A percentile compares a stretch with the other conserved stretches of the same genome.
Conservation (phyloP, 2,888 invertebrate genomes). For the Strigamia transsilvanica region DNA sequence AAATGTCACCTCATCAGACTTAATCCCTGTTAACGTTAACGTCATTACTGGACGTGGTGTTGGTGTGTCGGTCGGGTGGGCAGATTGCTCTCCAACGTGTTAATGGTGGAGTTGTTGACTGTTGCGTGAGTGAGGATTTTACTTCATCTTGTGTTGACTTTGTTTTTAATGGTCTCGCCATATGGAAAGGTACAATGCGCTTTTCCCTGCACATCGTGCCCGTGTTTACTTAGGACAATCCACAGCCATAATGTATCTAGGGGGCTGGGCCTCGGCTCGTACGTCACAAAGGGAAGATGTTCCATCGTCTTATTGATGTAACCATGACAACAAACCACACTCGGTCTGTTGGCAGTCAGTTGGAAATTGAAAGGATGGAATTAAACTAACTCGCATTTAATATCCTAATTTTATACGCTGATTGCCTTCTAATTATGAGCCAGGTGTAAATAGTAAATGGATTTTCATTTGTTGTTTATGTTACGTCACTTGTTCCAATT, state of each 20-base stretch:
- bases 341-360: background rate
- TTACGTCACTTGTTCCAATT: slow-evolving; percentile 17
- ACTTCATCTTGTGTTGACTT: slow-evolving; percentile 52
- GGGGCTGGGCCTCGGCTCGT: background rate
- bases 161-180: slow-evolving; percentile 51
- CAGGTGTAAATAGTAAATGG: slow-evolving; percentile 35
- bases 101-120: slow-evolving; percentile 52
- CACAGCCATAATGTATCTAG: slow-evolving; percentile 4
- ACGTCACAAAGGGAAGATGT: slow-evolving; percentile 15
- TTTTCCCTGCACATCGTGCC: background rate
- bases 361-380: slow-evolving; percentile 9
- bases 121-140: slow-evolving; percentile 39
- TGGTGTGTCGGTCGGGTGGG: slow-evolving; percentile 33
- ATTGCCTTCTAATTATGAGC: slow-evolving; percentile 35
- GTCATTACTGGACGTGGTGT: slow-evolving; percentile 11
- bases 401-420: slow-evolving; percentile 35
- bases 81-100: slow-evolving; percentile 51
- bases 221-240: slow-evolving; percentile 15
- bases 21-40: slow-evolving; percentile 24
- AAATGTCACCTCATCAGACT: slow-evolving; percentile 6
- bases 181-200: slow-evolving; percentile 38
- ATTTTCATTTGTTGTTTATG: slow-evolving; percentile 5
- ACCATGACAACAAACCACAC: background rate
- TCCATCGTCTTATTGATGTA: slow-evolving; percentile 18
- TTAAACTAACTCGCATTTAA: slow-evolving; percentile 17